Base-by-base conservation (phyloP, 2,113 vertebrate species). In the Sorex araneus region DNA sequence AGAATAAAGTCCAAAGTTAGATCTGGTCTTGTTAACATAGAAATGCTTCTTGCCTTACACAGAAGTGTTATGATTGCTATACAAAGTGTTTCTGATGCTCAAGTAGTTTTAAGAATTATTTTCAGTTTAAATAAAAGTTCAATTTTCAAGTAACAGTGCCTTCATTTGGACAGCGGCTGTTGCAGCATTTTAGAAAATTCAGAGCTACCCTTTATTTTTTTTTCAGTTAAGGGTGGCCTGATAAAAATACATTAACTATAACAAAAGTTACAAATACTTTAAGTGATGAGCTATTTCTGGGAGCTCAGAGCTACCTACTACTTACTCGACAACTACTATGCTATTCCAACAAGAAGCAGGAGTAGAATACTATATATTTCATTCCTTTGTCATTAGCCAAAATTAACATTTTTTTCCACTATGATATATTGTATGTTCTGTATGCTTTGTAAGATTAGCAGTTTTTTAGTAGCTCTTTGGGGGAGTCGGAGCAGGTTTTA, bases 71-170 rank as follows among this genome's bases (percentile, higher is more conserved):
- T 40, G 87, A 25, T 95, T 86, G 84, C 87, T 83, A 75, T 66
- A 92, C 94, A 96, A 84, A 64, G 88, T 40, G 40, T 75, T 64
- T 84, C 87, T 87, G 28, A 78, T 60, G 57, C 10, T 74, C 12
- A 84, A 95, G 28, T 71, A 64, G 1, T 96, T 96, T 96, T 96
- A 85, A 93, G 84, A 83, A 92, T 70, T 75, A 4, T 93, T 93
- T 92, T 92, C 71, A 84, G 76, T 89, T 94, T 95, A 95, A 96
- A 96, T 97, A 96, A 96, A 96, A 92, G 83, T 76, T 96, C 81
- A 93, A 94, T 93, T 93, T 50, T 84, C 67, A 95, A 67, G 83
- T 34, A 43, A 69, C 40, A 78, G 77, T 95, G 75, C 84, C 87
- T 94, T 96, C 66, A 89, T 90, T 95, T 85, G 57, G 40, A 88